A percentile compares a stretch with the other conserved stretches of the same genome.
phyloP scores from a whole-genome alignment of 2,888 invertebrate species.

The Boloria euphrosyne region DNA sequence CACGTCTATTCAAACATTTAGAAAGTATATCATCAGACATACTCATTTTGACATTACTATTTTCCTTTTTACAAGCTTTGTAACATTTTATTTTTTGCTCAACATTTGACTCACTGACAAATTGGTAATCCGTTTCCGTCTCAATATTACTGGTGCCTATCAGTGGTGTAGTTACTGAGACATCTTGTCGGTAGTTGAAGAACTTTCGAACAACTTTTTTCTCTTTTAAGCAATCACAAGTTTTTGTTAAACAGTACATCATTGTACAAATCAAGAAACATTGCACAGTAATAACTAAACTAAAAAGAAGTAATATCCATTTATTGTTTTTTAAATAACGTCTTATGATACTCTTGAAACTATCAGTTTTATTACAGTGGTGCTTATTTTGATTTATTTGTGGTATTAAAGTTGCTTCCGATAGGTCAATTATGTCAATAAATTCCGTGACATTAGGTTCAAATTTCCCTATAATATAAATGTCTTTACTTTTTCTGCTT shows the following conservation, averaged over 20 bases:
- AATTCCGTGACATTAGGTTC: slow-evolving; percentile 28
- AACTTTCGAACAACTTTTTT: slow-evolving; percentile 56
- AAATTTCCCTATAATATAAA: slow-evolving; percentile 51
- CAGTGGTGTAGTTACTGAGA: slow-evolving; percentile 67
- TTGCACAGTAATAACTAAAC: slow-evolving; percentile 53
- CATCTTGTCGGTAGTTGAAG: slow-evolving; percentile 65
- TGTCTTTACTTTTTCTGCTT: slow-evolving; percentile 51
- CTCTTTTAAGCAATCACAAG: slow-evolving; percentile 49
- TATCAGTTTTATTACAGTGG: slow-evolving; percentile 1
- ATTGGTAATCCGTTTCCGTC: slow-evolving; percentile 65
- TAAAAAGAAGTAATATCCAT: slow-evolving; percentile 50
- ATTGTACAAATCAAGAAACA: slow-evolving; percentile 61
- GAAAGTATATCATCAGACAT: slow-evolving; percentile 73
- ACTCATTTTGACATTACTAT: slow-evolving; percentile 53
- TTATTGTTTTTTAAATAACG: slow-evolving; percentile 46
- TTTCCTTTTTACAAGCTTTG: slow-evolving; percentile 66
- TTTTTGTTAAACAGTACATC: slow-evolving; percentile 52
- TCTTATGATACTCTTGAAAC: slow-evolving; percentile 28
- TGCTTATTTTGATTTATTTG: not conserved
- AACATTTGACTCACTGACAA: slow-evolving; percentile 58
- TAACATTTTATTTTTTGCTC: slow-evolving; percentile 68
- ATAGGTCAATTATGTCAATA: slow-evolving; percentile 27
- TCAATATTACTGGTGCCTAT: slow-evolving; percentile 65
- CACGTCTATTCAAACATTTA: slow-evolving; percentile 67
- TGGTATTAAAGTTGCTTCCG: slow-evolving; percentile 17